Percentiles rank a stretch among this genome's conserved stretches.
Conservation (phyloP, 2,797 vertebrate genomes). For the Cichlasoma orientale region DNA sequence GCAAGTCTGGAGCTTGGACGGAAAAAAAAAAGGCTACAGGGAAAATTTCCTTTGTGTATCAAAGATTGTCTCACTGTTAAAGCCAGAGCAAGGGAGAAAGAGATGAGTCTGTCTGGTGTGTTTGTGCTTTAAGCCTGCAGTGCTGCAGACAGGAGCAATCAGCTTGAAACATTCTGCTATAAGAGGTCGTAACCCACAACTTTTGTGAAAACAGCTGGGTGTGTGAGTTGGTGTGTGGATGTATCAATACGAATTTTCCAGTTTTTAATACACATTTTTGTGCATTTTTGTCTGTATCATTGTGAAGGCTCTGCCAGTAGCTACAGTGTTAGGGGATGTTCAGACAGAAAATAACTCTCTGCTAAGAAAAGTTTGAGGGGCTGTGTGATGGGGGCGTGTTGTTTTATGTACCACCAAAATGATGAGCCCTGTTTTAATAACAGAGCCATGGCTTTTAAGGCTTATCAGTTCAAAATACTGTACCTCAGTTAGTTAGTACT, state of each 20-base stretch:
- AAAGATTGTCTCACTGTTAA: conserved; percentile 16
- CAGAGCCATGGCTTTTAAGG: background rate
- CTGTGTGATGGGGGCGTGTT: background rate
- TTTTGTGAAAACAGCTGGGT: conserved; percentile 3
- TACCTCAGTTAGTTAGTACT: background rate
- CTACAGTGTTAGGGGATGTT: background rate
- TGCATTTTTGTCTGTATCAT: background rate
- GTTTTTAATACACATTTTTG: background rate
- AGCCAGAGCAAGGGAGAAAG: background rate
- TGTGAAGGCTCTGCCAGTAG: background rate
- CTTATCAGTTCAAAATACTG: background rate
- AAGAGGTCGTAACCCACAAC: conserved; percentile 1
- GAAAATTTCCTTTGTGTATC: conserved; percentile 11
- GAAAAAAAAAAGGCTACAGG: conserved; percentile 2
- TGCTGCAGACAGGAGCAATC: conserved; percentile 7
- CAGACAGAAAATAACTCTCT: conserved; percentile 17
- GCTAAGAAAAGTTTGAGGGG: background rate
- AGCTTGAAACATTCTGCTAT: conserved; percentile 9
- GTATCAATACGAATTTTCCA: background rate
- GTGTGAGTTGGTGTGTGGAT: background rate
- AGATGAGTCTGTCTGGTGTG: conserved; percentile 9
- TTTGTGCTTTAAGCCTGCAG: conserved; percentile 11
- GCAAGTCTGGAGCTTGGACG: conserved; percentile 26
- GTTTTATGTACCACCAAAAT: conserved; percentile 10
- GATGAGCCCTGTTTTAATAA: background rate